phyloP scores from a whole-genome alignment of 2,113 vertebrate genomes.

The Siniperca chuatsi region DNA sequence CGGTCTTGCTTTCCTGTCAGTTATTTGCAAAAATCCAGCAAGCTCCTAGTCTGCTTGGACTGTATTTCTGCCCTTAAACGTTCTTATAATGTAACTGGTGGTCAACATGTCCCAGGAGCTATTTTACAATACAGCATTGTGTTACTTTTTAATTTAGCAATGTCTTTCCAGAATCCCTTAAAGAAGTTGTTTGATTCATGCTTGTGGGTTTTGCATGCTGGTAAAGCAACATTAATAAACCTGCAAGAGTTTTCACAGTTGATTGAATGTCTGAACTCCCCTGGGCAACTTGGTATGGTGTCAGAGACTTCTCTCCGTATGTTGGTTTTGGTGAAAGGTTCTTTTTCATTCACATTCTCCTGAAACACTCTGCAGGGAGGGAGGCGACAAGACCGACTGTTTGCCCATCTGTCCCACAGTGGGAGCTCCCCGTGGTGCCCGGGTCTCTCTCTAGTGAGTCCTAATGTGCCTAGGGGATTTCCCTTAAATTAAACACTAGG shows the following conservation, averaged over 20 bases:
- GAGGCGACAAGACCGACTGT: slow-evolving; percentile 5
- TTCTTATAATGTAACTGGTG: background rate
- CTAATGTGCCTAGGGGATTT: slow-evolving; percentile 39
- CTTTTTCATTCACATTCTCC: slow-evolving; percentile 8
- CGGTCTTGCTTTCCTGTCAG: background rate
- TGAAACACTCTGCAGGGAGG: slow-evolving; percentile 20
- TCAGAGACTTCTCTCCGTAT: slow-evolving; percentile 10
- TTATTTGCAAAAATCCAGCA: background rate
- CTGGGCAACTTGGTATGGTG: background rate
- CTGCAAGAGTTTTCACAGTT: background rate
- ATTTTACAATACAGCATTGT: background rate
- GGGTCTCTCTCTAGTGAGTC: slow-evolving; percentile 31
- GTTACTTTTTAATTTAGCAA: background rate
- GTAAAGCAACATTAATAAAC: slow-evolving; percentile 2
- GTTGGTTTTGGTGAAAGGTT: slow-evolving; percentile 25
- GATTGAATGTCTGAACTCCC: background rate
- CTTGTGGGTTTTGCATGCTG: background rate
- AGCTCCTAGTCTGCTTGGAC: background rate
- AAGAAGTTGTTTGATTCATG: slow-evolving; percentile 3
- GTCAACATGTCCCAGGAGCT: background rate
- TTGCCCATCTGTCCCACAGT: slow-evolving; percentile 50
- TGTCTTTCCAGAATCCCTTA: background rate
- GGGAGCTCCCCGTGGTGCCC: slow-evolving; percentile 19
- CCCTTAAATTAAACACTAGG: slow-evolving; percentile 21
- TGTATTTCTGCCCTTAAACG: background rate